Evolutionary conservation across 2,888 invertebrate species (phyloP).

Genomic region (Micoletzkya japonica): DNA sequence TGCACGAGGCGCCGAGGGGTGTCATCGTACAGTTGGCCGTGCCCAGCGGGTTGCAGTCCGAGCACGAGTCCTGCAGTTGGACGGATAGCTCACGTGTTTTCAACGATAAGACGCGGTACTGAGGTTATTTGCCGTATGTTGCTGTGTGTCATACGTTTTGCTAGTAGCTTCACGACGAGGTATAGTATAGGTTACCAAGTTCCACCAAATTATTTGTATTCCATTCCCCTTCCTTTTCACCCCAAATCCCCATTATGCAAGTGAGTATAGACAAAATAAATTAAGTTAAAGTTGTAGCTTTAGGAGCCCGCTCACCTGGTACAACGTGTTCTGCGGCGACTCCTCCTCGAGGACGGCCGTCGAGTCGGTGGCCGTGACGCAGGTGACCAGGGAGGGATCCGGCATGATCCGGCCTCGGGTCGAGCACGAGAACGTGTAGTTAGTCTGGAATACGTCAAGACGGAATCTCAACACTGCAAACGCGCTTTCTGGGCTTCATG

Average conservation of each 20-base stretch:
- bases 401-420: constrained; percentile 15
- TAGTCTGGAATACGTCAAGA: background rate
- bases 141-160: too few relatives aligned
- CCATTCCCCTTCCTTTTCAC: background rate
- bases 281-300: background rate
- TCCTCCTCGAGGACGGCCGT: too few relatives aligned
- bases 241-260: too few relatives aligned
- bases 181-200: background rate
- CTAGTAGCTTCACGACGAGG: background rate
- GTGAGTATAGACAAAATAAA: background rate
- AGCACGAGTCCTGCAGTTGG: constrained; percentile 5
- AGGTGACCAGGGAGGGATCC: constrained; percentile 10
- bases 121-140: background rate
- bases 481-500: background rate
- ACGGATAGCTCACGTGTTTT: background rate
- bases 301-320: too few relatives aligned
- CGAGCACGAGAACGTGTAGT: constrained; percentile 4
- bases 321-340: too few relatives aligned
- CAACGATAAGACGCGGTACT: background rate
- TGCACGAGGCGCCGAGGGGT: constrained; percentile 4
- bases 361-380: too few relatives aligned
- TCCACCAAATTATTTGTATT: constrained; percentile 1
- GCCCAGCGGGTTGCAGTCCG: constrained; percentile 5
- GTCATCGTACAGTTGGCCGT: constrained; percentile 10
- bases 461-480: too few relatives aligned